Evolutionary conservation across 2,113 vertebrate genomes (phyloP), one percentile per base, ranked within the genome.

Genomic region (Pelecanoides urinatrix): DNA sequence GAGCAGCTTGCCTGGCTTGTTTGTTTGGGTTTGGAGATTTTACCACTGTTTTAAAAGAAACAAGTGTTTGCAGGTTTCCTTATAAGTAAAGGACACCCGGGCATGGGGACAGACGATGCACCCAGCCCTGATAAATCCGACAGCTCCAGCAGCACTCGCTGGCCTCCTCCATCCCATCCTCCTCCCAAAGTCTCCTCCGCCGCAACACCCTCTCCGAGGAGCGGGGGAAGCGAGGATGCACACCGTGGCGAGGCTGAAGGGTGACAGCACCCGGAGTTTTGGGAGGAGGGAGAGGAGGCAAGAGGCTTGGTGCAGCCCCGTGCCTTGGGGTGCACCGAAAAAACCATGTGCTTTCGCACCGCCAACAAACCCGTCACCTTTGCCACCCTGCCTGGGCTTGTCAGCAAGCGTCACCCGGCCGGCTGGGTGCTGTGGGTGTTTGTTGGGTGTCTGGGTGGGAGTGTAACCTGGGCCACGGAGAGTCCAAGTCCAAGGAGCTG

Each of bases 371-470:
- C 52, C 3, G 30, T 47, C 70, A 40, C 76, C 52, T 59, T 20
- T 22, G 29, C 8, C 81, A 81, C 68, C 32, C 50, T 9, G 30
- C 21, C 44, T 9, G 36, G 47, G 56, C 22, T 58, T 32, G 42
- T n/a, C 63, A 75, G 38, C 4, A 0, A 53, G 34, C 0, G 1
- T 25, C 71, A 66, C 59, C 32, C 8, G 0, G 36, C 18, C 0
- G 0, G 66, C 23, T 1, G 0, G 29, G 26, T 25, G 16, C 71
- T 44, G 19, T 0, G 2, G 53, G 65, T 63, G 15, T 26, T 30
- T 16, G 16, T 8, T 20, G 58, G 58, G 36, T 44, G 38, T 27
- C 50, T 29, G 40, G 34, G 42, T 25, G 53, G 21, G 17, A 59
- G n/a, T 6, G 1, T 34, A 55, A 67, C n/a, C n/a, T 12, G 40